Evolutionary conservation across 2,888 invertebrate genomes (phyloP), one percentile per base, ranked within the genome.

Genomic region (Metacarcinus magister): DNA sequence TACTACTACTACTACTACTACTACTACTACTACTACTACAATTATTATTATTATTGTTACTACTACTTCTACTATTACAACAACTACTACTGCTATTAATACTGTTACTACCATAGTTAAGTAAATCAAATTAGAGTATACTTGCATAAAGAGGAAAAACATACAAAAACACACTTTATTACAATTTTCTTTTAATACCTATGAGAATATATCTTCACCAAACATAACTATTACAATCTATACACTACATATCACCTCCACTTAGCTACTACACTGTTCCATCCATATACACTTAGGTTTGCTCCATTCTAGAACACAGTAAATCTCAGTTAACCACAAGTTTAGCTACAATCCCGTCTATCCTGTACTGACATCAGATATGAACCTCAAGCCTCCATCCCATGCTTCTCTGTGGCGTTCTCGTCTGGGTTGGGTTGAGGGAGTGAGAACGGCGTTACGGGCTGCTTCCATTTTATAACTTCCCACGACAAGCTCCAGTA

Each of bases 381-480:
- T 54, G 16, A 13, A 54, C 39, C 39, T 13, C 54, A 54, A 16
- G 54, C 16, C 54, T 54, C 54, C 0, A 16, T 54, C 16, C 16
- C 54, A 13, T 54, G 54, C 54, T 54, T 54, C 54, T 54, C 16
- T 54, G 54, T 16, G 54, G 54, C 16, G 16, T 39, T 39, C 39
- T 39, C 39, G 39, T 39, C 39, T 39, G 39, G 39, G 0, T 39
- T 8, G 75, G 75, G 75, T 10, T 28, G 75, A 75, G 75, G 28
- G n/a, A 75, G 75, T n/a, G n/a, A 28, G 28, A 28, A 1, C 28
- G 75, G 75, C 28, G 28, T 75, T 28, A 75, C 75, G 75, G 75
- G 75, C 28, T 75, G 8, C 75, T 75, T 75, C 75, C 75, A 75
- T 75, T 75, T 75, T 28, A 75, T 75, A 75, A 75, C 75, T 75